Evolutionary conservation across 2,113 vertebrate species (phyloP).

Genomic region (Barbus barbus): DNA sequence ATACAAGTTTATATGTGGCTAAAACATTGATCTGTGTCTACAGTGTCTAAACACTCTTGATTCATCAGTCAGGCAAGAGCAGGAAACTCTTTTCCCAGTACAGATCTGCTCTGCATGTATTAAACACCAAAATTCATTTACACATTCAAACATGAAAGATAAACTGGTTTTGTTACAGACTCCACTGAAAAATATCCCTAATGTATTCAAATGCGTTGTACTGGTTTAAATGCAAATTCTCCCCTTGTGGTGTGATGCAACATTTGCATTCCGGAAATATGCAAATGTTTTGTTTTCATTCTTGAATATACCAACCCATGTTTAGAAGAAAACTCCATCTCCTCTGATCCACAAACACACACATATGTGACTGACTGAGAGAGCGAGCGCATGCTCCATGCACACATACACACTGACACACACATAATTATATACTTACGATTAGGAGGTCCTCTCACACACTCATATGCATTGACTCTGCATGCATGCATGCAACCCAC

Average conservation of each 20-base stretch:
- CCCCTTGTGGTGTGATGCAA: constrained; percentile 54
- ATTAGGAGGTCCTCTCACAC: not conserved
- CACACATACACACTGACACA: constrained; percentile 20
- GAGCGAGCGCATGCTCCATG: constrained; percentile 69
- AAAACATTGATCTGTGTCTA: not conserved
- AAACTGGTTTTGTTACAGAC: not conserved
- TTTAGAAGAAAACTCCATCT: constrained; percentile 60
- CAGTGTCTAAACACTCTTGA: not conserved
- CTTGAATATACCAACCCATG: constrained; percentile 75
- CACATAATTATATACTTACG: constrained; percentile 51
- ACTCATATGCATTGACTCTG: constrained; percentile 29
- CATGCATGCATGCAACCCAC: constrained; percentile 27
- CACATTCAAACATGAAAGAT: not conserved
- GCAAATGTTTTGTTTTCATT: constrained; percentile 51
- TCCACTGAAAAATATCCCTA: not conserved
- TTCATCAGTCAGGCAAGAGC: constrained; percentile 3
- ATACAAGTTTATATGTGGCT: not conserved
- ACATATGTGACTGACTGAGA: constrained; percentile 68
- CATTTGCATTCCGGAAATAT: constrained; percentile 49
- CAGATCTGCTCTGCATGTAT: not conserved
- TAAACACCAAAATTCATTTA: not conserved
- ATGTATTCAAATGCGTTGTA: constrained; percentile 43
- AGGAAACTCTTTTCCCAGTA: not conserved
- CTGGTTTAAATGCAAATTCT: constrained; percentile 37
- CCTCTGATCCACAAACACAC: constrained; percentile 66